Percentiles rank a stretch among this genome's conserved stretches.
phyloP scores from a whole-genome alignment of 2,888 invertebrate genomes.

The Drosophila histrio region DNA sequence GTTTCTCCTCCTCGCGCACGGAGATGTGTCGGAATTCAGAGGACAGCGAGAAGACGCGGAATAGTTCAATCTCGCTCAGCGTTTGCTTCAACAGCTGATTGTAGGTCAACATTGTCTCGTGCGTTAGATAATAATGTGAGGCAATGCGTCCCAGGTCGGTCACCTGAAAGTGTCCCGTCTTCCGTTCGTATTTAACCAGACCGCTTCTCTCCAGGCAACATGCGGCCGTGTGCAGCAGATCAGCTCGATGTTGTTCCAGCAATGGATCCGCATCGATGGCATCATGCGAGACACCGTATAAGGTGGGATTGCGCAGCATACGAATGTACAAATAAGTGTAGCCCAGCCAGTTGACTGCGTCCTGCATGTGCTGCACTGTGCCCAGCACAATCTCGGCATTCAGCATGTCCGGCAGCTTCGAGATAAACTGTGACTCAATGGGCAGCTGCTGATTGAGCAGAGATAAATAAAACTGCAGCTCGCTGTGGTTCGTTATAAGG shows the following conservation, averaged over 20 bases:
- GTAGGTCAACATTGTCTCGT: slow-evolving; percentile 98
- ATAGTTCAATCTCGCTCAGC: slow-evolving; percentile 98
- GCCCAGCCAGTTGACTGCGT: slow-evolving; percentile 96
- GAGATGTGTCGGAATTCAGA: slow-evolving; percentile 97
- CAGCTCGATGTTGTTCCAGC: slow-evolving; percentile 95
- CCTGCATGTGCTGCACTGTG: slow-evolving; percentile 93
- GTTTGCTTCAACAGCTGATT: slow-evolving; percentile 98
- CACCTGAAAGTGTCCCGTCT: slow-evolving; percentile 93
- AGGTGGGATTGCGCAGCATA: slow-evolving; percentile 94
- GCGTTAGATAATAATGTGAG: slow-evolving; percentile 98
- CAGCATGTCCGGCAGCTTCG: slow-evolving; percentile 97
- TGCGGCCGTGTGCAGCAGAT: slow-evolving; percentile 98
- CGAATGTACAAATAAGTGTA: slow-evolving; percentile 98
- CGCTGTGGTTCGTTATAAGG: slow-evolving; percentile 98
- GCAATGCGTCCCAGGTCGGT: slow-evolving; percentile 99
- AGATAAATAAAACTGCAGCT: slow-evolving; percentile 98
- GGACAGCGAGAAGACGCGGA: slow-evolving; percentile 98
- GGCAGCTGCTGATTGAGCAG: slow-evolving; percentile 99
- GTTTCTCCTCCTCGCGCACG: slow-evolving; percentile 97
- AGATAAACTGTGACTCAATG: slow-evolving; percentile 97
- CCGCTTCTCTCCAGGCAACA: slow-evolving; percentile 95
- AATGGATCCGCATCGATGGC: slow-evolving; percentile 92
- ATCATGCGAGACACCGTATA: slow-evolving; percentile 95
- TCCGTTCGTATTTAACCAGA: slow-evolving; percentile 97
- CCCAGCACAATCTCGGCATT: slow-evolving; percentile 99